Base-by-base conservation (phyloP, 1,140 invertebrate species). In the Drosophila pseudoobscura region DNA sequence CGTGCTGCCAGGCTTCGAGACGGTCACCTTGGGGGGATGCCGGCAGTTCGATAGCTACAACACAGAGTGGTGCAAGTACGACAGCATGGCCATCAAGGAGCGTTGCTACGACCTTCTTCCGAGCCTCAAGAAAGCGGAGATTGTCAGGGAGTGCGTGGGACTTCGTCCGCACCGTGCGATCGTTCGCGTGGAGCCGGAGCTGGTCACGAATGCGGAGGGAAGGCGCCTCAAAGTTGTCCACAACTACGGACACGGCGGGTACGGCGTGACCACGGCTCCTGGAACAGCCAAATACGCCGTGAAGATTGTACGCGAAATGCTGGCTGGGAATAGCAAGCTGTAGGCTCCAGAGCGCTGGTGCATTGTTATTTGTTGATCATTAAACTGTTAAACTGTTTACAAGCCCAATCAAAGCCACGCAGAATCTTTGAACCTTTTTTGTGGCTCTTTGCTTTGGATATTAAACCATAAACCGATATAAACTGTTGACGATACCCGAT, bases 221-320 rank as follows among this genome's bases (percentile, higher is more conserved):
- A 79, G 91, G 85, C 82, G 64, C 26, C 59, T 94, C 13, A 94
- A 95, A 92, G 91, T 97, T 13, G 94, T 98, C 0, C 97, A 99
- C 91, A 97, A 98, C 91, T 98, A 98, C 90, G 98, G 97, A 3
- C 97, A 98, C 89, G 97, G 97, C 2, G 97, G 97, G 3, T 97
- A 98, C 91, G 97, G 98, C 6, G 95, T 98, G 1, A 95, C 95
- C 59, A 94, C 96, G 35, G 96, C 96, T 8, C 97, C 97, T 13
- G 97, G 97, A 35, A 97, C 97, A 1, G 94, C 95, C 1, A 93
- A 94, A 53, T 93, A 97, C 76, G 96, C 96, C 0, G 94, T 96
- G 1, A 76, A 94, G 24, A 90, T 97, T 4, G 94, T 95, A 0
- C 92, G 93, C 64, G 94, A 95, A 75, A 66, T 94, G 13, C 77